These are phyloP conservation scores for Novumbra hubbsi DNA, from an alignment of 2,797 vertebrate species.

Conservation along the genomic window DNA sequence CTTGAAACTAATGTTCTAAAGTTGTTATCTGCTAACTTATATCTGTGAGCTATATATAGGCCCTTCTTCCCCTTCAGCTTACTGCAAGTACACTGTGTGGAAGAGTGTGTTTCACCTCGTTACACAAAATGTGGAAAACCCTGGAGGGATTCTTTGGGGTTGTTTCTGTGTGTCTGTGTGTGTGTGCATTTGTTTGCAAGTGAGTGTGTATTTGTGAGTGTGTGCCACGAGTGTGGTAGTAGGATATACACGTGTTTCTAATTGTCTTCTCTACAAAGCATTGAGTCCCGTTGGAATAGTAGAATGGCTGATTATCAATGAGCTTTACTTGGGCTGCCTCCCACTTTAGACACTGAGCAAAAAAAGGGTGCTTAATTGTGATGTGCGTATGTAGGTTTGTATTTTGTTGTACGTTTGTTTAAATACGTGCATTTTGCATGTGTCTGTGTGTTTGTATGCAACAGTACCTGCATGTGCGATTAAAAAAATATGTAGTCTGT, in stretches of 20 bases:
- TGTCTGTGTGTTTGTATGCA: not conserved
- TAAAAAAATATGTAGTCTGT: not conserved
- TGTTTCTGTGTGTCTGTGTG: slow-evolving; percentile 30
- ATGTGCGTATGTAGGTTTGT: not conserved
- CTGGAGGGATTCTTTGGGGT: not conserved
- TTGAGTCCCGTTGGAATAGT: not conserved
- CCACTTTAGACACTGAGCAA: not conserved
- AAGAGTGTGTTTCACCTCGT: slow-evolving; percentile 3
- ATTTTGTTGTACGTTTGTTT: not conserved
- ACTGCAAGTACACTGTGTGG: not conserved
- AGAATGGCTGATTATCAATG: slow-evolving; percentile 5
- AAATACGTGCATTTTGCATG: not conserved
- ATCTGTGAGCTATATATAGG: not conserved
- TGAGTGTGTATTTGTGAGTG: slow-evolving; percentile 8
- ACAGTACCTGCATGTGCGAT: not conserved
- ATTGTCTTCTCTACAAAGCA: slow-evolving; percentile 10
- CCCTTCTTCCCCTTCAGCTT: not conserved
- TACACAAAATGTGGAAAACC: not conserved
- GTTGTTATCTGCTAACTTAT: slow-evolving; percentile 8
- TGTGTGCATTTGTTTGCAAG: not conserved
- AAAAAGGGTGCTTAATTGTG: not conserved
- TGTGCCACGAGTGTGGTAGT: not conserved
- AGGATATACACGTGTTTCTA: not conserved
- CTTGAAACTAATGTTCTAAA: slow-evolving; percentile 5
- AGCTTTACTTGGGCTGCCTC: not conserved